A percentile compares a stretch with the other conserved stretches of the same genome.
phyloP scores from a whole-genome alignment of 2,888 invertebrate species.

The Zonitis immaculata region DNA sequence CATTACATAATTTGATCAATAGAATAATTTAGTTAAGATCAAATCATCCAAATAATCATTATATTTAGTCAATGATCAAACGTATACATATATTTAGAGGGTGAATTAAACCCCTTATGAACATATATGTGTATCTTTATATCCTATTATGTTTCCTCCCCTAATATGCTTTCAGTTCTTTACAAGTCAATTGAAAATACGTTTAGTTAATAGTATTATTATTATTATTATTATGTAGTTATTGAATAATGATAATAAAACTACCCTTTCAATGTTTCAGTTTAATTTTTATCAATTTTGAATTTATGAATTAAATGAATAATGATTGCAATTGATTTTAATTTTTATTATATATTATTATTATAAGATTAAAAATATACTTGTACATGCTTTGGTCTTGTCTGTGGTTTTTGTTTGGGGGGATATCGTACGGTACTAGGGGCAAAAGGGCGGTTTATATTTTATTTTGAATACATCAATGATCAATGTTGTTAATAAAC shows the following conservation, averaged over 20 bases:
- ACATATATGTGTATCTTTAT: no score
- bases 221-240: no score
- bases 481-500: constrained; percentile 50
- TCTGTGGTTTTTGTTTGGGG: no score
- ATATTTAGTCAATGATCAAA: constrained; percentile 13
- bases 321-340: no score
- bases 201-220: constrained; percentile 33
- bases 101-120: constrained; percentile 6
- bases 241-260: no score
- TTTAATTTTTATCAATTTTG: no score
- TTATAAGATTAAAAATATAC: no score
- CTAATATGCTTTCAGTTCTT: constrained; percentile 32
- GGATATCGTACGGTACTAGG: no score
- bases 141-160: constrained; percentile 9
- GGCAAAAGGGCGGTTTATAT: constrained; percentile 34
- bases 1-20: background rate
- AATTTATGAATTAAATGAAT: no score
- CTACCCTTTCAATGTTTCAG: no score
- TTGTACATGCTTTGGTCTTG: constrained; percentile 44
- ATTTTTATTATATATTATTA: no score
- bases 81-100: constrained; percentile 3
- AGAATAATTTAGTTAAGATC: background rate
- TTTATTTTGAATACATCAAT: constrained; percentile 48
- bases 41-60: background rate
- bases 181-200: constrained; percentile 31